phyloP scores from a whole-genome alignment of 2,888 invertebrate genomes.

The Bedellia somnulentella region DNA sequence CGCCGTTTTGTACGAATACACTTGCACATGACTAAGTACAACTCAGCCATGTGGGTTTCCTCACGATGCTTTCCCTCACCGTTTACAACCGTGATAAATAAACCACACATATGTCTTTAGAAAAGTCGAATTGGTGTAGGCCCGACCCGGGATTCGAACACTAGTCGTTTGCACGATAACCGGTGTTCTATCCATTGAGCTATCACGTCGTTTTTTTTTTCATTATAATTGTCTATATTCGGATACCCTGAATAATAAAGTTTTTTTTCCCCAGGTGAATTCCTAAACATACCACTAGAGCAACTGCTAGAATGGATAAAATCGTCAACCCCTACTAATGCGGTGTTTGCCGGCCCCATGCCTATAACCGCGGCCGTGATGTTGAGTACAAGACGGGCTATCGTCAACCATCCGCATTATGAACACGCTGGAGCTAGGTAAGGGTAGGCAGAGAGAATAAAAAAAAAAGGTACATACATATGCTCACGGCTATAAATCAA shows the following conservation, averaged over 20 bases:
- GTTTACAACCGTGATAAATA: no score
- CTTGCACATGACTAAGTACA: no score
- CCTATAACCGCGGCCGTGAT: constrained; percentile 82
- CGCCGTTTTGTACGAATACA: no score
- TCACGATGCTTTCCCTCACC: no score
- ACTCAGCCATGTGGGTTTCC: no score
- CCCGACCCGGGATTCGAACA: no score
- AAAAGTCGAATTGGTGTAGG: no score
- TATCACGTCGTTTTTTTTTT: no score
- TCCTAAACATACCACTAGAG: constrained; percentile 72
- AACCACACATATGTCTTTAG: no score
- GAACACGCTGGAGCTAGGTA: constrained; percentile 79
- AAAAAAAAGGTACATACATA: background rate
- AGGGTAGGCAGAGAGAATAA: no score
- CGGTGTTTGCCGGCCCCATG: constrained; percentile 86
- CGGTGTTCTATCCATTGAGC: no score
- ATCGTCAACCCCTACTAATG: constrained; percentile 59
- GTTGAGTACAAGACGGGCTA: constrained; percentile 73
- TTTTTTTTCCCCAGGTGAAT: constrained; percentile 56
- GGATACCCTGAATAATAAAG: background rate
- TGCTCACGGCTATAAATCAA: background rate
- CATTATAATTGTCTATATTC: background rate
- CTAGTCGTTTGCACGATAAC: no score
- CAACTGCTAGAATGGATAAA: constrained; percentile 78
- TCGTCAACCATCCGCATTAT: constrained; percentile 87